Evolutionary conservation across 2,113 vertebrate species (phyloP).

Genomic region (Cheirogaleus medius): DNA sequence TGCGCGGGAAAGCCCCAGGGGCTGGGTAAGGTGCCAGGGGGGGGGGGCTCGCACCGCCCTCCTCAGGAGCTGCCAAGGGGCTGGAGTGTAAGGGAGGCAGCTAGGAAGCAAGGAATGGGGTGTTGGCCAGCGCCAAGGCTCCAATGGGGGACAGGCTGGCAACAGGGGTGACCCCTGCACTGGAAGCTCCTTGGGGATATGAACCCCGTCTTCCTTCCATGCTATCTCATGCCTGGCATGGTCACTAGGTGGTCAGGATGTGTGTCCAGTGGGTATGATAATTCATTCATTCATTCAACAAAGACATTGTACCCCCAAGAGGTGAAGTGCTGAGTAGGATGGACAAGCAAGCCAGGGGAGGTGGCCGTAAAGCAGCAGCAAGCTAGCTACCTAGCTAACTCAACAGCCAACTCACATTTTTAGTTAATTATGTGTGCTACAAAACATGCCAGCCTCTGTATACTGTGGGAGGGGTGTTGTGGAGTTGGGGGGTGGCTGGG

Average conservation of each 20-base stretch:
- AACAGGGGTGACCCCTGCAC: background rate
- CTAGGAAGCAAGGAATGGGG: background rate
- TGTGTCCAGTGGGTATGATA: background rate
- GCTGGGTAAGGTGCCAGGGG: too few relatives aligned
- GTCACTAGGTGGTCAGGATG: background rate
- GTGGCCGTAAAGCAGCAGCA: background rate
- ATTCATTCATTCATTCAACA: background rate
- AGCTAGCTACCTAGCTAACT: background rate
- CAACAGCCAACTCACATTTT: background rate
- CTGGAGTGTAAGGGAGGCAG: background rate
- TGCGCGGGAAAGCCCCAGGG: background rate
- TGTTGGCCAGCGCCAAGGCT: background rate
- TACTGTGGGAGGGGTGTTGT: background rate
- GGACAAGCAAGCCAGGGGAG: background rate
- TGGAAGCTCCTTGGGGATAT: background rate
- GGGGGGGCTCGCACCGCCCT: background rate
- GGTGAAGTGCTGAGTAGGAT: background rate
- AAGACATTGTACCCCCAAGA: background rate
- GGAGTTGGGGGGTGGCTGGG: too few relatives aligned
- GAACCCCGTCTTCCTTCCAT: too few relatives aligned
- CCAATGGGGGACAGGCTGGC: background rate
- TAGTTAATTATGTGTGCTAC: background rate
- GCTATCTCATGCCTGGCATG: background rate
- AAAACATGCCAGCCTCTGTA: background rate
- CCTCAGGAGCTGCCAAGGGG: background rate